Conservation (phyloP, 2,797 vertebrate genomes). For the Corythornis leucogaster region DNA sequence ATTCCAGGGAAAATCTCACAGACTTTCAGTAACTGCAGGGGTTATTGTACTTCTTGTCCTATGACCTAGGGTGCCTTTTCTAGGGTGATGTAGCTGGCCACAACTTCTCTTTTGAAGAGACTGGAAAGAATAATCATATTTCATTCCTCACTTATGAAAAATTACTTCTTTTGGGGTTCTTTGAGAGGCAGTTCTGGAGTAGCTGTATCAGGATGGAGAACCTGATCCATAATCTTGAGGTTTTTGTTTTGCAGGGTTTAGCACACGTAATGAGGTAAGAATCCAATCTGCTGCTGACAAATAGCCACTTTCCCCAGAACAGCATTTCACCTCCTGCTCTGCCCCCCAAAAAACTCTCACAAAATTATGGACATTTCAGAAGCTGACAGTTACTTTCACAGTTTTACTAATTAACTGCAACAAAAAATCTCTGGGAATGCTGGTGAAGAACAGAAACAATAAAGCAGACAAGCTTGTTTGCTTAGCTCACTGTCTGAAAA, state of each 20-base stretch:
- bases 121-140: neutral
- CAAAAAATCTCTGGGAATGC: neutral
- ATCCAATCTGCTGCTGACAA: neutral
- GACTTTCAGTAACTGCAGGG: neutral
- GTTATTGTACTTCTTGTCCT: neutral
- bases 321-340: conserved; percentile 30
- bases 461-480: neutral
- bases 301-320: neutral
- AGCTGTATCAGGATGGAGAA: neutral
- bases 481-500: neutral
- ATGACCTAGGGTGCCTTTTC: neutral
- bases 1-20: neutral
- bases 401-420: neutral
- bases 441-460: neutral
- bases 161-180: neutral
- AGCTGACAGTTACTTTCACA: neutral
- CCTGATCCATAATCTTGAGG: neutral
- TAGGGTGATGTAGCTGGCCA: neutral
- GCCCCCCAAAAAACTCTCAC: neutral
- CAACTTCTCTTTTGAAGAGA: neutral
- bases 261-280: neutral
- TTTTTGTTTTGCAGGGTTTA: neutral
- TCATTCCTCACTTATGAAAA: neutral
- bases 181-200: neutral
- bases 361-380: neutral